Evolutionary conservation across 2,797 vertebrate genomes (phyloP).

Genomic region (Oophaga sylvatica): DNA sequence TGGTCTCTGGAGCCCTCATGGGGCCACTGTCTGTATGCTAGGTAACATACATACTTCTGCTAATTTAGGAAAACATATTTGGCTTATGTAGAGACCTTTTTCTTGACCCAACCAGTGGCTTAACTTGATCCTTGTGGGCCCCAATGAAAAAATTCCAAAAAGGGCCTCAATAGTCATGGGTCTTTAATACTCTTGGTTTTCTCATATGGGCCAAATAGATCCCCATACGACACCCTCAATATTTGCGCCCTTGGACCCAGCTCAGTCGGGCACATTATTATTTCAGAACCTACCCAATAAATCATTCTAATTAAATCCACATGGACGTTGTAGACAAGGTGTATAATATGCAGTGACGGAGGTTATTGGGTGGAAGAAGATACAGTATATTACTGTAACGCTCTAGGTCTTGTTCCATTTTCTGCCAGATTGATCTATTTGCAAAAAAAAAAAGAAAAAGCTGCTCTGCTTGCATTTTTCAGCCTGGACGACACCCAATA

Average conservation of each 20-base stretch:
- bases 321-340: not conserved
- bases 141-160: too few relatives aligned
- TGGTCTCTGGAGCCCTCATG: too few relatives aligned
- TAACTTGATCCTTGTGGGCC: too few relatives aligned
- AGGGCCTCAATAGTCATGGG: too few relatives aligned
- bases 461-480: slow-evolving; percentile 21
- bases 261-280: not conserved
- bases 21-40: too few relatives aligned
- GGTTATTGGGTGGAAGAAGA: not conserved
- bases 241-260: not conserved
- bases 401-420: not conserved
- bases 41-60: too few relatives aligned
- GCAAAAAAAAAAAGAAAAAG: not conserved
- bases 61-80: too few relatives aligned
- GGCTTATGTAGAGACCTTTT: too few relatives aligned
- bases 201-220: not conserved
- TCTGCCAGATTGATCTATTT: slow-evolving; percentile 41
- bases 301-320: not conserved
- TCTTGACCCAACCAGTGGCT: too few relatives aligned
- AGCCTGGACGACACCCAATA: slow-evolving; percentile 28
- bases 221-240: not conserved
- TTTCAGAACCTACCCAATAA: not conserved
- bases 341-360: not conserved
- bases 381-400: not conserved
- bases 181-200: too few relatives aligned